Conservation (phyloP, 2,113 vertebrate species). For the Poecile atricapillus region DNA sequence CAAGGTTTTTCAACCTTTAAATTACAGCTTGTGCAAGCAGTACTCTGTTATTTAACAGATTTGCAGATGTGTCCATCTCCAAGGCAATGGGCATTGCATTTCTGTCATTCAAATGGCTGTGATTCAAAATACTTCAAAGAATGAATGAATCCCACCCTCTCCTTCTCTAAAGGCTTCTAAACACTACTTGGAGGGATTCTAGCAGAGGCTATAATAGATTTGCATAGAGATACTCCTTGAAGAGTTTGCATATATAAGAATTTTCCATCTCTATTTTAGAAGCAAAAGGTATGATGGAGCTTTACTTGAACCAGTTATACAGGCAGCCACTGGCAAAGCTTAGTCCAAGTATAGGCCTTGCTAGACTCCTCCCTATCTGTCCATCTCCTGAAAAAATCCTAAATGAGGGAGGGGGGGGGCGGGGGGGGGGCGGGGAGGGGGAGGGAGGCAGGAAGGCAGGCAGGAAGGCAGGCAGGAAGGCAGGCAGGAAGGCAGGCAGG, state of each 20-base stretch:
- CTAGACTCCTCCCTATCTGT: neutral
- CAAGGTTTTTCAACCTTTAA: slow-evolving; percentile 52
- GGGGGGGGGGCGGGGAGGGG: too few species aligned
- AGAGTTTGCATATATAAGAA: neutral
- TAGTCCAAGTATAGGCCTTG: neutral
- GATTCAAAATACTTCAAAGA: slow-evolving; percentile 17
- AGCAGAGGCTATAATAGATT: neutral
- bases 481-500: neutral
- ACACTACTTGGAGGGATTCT: neutral
- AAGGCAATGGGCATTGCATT: slow-evolving; percentile 25
- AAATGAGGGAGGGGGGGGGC: neutral
- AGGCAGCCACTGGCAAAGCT: neutral
- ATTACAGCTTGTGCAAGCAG: slow-evolving; percentile 43
- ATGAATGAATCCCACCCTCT: neutral
- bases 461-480: neutral
- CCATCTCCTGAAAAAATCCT: neutral
- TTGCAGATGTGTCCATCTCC: slow-evolving; percentile 24
- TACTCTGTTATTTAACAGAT: slow-evolving; percentile 21
- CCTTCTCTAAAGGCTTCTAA: neutral
- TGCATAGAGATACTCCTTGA: neutral
- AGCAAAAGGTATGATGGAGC: neutral
- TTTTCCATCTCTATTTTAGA: neutral
- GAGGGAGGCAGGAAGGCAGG: too few species aligned
- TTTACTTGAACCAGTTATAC: neutral
- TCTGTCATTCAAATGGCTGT: neutral